These are phyloP conservation scores for Pardosa pseudoannulata DNA, from an alignment of 2,888 invertebrate genomes.

Conservation along the genomic window DNA sequence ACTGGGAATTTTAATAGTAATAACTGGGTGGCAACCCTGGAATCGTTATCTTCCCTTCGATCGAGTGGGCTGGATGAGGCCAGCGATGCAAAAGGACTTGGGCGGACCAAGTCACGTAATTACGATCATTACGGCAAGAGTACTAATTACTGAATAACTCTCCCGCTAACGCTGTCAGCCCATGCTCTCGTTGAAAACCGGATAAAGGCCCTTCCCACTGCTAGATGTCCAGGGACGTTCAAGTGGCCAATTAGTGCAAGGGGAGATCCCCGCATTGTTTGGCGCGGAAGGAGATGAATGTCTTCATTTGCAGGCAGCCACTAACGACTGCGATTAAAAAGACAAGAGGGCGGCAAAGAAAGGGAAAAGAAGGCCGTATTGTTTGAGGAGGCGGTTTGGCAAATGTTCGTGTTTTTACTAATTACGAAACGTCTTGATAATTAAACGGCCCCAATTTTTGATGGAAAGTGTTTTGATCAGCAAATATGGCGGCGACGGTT, in stretches of 20 bases:
- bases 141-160: slow-evolving; percentile 69
- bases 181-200: slow-evolving; percentile 62
- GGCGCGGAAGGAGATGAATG: slow-evolving; percentile 65
- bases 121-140: slow-evolving; percentile 70
- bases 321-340: slow-evolving; percentile 63
- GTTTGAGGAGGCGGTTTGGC: slow-evolving; percentile 36
- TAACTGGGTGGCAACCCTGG: neutral
- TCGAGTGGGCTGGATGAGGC: slow-evolving; percentile 45
- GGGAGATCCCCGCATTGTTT: slow-evolving; percentile 41
- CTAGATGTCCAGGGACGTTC: slow-evolving; percentile 59
- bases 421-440: slow-evolving; percentile 30
- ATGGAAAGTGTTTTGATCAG: slow-evolving; percentile 10
- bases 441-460: slow-evolving; percentile 7
- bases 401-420: slow-evolving; percentile 46
- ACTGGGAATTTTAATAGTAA: too few relatives aligned
- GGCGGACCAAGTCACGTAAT: slow-evolving; percentile 55
- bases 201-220: slow-evolving; percentile 48
- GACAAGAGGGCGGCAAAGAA: slow-evolving; percentile 33
- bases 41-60: slow-evolving; percentile 23
- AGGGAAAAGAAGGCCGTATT: slow-evolving; percentile 32
- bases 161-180: slow-evolving; percentile 63
- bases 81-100: slow-evolving; percentile 21
- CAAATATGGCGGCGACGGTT: neutral
- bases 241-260: slow-evolving; percentile 68
- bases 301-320: slow-evolving; percentile 67